Evolutionary conservation across 2,797 vertebrate species (phyloP).

Genomic region (Pteropus rufus): DNA sequence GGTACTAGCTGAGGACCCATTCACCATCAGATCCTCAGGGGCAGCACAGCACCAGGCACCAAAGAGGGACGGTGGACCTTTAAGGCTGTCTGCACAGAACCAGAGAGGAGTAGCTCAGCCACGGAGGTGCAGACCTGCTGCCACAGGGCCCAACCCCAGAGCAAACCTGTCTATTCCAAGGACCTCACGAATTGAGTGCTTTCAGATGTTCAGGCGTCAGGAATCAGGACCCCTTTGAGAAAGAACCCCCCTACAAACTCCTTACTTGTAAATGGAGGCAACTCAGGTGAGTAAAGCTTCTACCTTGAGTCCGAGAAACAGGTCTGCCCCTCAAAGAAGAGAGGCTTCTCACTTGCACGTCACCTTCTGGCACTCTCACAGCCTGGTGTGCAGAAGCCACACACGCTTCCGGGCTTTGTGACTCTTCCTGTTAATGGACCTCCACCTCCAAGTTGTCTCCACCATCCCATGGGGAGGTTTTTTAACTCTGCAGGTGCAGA

Average conservation of each 20-base stretch:
- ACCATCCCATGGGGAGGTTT: background rate
- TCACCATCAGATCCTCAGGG: background rate
- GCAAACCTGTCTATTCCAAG: background rate
- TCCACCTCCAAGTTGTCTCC: background rate
- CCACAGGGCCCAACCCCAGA: background rate
- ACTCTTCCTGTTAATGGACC: background rate
- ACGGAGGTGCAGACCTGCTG: rapidly evolving
- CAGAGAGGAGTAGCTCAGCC: background rate
- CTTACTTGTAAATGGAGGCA: background rate
- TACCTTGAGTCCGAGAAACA: background rate
- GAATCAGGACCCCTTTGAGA: background rate
- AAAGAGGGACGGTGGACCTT: background rate
- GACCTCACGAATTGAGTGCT: background rate
- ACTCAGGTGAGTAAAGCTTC: background rate
- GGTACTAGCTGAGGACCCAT: background rate
- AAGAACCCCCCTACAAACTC: background rate
- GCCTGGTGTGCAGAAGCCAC: background rate
- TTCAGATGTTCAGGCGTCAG: background rate
- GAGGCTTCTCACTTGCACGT: background rate
- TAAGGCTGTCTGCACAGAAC: background rate
- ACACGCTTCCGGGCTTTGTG: background rate
- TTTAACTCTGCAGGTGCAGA: background rate
- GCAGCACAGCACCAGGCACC: background rate
- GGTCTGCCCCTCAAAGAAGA: background rate
- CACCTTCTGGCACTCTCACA: background rate